Evolutionary conservation across 2,113 vertebrate genomes (phyloP).

Genomic region (Antechinus flavipes): DNA sequence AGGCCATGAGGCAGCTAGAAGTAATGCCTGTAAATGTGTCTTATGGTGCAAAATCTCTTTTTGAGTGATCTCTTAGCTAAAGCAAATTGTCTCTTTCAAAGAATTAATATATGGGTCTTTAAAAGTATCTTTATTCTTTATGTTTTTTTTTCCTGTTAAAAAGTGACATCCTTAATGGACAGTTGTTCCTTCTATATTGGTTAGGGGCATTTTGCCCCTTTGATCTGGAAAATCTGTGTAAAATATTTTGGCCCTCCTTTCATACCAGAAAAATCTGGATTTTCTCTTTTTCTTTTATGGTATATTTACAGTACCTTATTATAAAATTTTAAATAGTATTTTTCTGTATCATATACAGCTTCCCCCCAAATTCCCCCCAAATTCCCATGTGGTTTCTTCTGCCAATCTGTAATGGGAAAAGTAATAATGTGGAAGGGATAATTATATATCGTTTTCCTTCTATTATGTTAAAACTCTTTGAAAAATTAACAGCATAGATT

Average conservation of each 20-base stretch:
- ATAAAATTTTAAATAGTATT: neutral
- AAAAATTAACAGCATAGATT: slow-evolving; percentile 42
- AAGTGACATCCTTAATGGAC: slow-evolving; percentile 34
- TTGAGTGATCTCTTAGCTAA: slow-evolving; percentile 18
- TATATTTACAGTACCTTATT: neutral
- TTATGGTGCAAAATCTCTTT: slow-evolving; percentile 17
- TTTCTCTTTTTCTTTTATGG: neutral
- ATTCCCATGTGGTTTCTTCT: neutral
- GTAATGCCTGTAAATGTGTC: neutral
- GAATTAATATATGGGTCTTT: slow-evolving; percentile 55
- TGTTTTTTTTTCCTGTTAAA: slow-evolving; percentile 37
- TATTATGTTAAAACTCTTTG: slow-evolving; percentile 36
- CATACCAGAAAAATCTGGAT: neutral
- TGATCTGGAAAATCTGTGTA: neutral
- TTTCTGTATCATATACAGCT: neutral
- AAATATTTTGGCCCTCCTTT: neutral
- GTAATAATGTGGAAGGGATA: neutral
- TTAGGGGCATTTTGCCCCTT: neutral
- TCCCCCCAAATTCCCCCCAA: neutral
- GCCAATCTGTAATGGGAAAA: neutral
- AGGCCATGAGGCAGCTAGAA: neutral
- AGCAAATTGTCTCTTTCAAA: slow-evolving; percentile 27
- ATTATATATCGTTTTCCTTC: slow-evolving; percentile 21
- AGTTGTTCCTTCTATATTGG: neutral
- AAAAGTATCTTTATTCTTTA: slow-evolving; percentile 63